Base-by-base conservation (phyloP, 2,888 invertebrate genomes). In the Crematogaster levior region DNA sequence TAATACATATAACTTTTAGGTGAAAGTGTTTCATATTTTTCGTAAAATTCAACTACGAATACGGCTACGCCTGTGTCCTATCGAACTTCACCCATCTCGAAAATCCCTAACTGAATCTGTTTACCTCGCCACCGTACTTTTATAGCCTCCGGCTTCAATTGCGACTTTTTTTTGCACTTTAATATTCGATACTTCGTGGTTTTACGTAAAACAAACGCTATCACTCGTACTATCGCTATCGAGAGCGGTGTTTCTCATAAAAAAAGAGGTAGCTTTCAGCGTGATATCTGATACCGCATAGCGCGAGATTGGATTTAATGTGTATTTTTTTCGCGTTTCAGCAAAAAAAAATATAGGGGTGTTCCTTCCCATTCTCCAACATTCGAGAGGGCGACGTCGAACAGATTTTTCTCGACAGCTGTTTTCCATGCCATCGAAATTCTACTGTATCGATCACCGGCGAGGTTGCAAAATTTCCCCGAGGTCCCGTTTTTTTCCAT, bases 231-330 rank as follows among this genome's bases (percentile, higher is more conserved):
- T 65, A 75, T 75, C 70, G 68, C 43, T 56, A 68, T 56, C 56
- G 56, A 43, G 34, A 43, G 56, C 27, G 24, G 68, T 21, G 43
- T 56, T 68, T 68, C 77, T 79, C 68, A 68, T 68, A 79, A 79
- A 79, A 75, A 77, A 77, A 77, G 43, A 46, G 30, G 68, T 37
- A 46, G 84, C 82, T 86, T 81, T 72, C 56, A 65, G 70, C 72
- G 85, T 79, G 87, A 88, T 61, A 46, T 65, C 48, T 37, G 56
- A 58, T 56, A 56, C 30, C 65, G 40, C 43, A 56, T 46, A 34
- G 60, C 72, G 37, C 40, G 73, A 63, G 77, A 84, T 88, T 88
- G 84, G 84, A 87, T 87, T 88, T 88, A 82, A 80, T 84, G 74
- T 81, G 53, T 58, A 73, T 51, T 82, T 86, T 85, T 86, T 74